Conservation (phyloP, 2,888 invertebrate genomes). For the Biston betularia region DNA sequence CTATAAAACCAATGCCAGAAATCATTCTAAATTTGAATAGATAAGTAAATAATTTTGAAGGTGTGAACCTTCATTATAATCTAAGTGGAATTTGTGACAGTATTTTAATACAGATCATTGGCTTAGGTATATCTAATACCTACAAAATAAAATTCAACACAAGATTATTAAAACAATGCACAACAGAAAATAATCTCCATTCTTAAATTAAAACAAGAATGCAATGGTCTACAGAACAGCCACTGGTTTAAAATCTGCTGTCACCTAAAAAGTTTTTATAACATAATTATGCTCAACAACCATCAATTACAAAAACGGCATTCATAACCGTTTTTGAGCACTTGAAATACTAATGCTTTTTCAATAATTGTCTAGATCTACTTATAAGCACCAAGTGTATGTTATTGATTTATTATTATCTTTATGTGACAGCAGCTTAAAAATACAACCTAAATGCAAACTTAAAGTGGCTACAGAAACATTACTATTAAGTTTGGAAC, state of each 20-base stretch:
- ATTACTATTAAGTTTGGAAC: slow-evolving; percentile 44
- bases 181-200: slow-evolving; percentile 42
- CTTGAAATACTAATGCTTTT: too few species aligned
- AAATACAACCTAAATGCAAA: slow-evolving; percentile 23
- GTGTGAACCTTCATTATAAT: background rate
- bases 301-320: background rate
- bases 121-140: slow-evolving; percentile 28
- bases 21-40: too few species aligned
- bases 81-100: slow-evolving; percentile 18
- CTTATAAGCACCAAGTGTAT: background rate
- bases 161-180: slow-evolving; percentile 28
- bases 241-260: slow-evolving; percentile 21
- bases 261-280: slow-evolving; percentile 9
- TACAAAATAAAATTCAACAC: slow-evolving; percentile 26
- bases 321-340: background rate
- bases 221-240: slow-evolving; percentile 31
- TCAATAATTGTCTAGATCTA: background rate
- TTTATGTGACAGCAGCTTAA: slow-evolving; percentile 12
- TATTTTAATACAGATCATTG: slow-evolving; percentile 17
- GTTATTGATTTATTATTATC: background rate
- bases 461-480: slow-evolving; percentile 31
- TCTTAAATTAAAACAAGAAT: slow-evolving; percentile 23
- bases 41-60: too few species aligned
- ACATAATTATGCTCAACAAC: background rate
- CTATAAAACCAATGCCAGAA: too few species aligned